Evolutionary conservation across 2,113 vertebrate genomes (phyloP).

Genomic region (Dromiciops gliroides): DNA sequence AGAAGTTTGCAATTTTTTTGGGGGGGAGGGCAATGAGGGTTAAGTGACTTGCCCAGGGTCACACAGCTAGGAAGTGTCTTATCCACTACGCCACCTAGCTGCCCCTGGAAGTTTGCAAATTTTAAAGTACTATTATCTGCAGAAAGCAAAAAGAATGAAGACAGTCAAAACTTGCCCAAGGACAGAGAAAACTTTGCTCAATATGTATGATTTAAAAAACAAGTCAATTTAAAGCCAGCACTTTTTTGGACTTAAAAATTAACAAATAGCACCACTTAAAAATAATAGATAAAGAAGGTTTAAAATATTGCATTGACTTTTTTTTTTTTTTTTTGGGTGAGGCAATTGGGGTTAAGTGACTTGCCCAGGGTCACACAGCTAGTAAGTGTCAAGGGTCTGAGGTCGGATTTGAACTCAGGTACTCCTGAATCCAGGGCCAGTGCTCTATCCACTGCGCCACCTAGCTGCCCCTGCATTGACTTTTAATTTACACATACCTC

Average conservation of each 20-base stretch:
- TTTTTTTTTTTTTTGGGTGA: no score
- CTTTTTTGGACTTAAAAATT: slow-evolving; percentile 15
- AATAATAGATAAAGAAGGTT: slow-evolving; percentile 3
- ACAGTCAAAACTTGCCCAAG: slow-evolving; percentile 10
- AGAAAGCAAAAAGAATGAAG: background rate
- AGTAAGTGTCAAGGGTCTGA: no score
- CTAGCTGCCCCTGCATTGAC: no score
- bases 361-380: no score
- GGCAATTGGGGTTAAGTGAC: no score
- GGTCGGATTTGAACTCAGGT: no score
- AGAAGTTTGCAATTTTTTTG: background rate
- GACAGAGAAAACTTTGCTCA: background rate
- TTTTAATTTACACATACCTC: slow-evolving; percentile 12
- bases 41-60: no score
- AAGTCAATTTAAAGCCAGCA: background rate
- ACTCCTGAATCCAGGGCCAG: no score
- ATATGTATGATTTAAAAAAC: background rate
- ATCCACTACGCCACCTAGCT: no score
- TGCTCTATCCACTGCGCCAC: no score
- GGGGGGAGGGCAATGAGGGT: no score
- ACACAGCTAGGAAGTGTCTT: no score
- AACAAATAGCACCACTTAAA: slow-evolving; percentile 39
- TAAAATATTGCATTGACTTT: slow-evolving; percentile 40
- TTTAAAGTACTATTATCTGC: background rate
- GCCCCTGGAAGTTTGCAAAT: background rate